Percentiles rank a stretch among this genome's conserved stretches.
These are phyloP conservation scores for Vireo altiloquus DNA, from an alignment of 2,113 vertebrate genomes.

Conservation along the genomic window DNA sequence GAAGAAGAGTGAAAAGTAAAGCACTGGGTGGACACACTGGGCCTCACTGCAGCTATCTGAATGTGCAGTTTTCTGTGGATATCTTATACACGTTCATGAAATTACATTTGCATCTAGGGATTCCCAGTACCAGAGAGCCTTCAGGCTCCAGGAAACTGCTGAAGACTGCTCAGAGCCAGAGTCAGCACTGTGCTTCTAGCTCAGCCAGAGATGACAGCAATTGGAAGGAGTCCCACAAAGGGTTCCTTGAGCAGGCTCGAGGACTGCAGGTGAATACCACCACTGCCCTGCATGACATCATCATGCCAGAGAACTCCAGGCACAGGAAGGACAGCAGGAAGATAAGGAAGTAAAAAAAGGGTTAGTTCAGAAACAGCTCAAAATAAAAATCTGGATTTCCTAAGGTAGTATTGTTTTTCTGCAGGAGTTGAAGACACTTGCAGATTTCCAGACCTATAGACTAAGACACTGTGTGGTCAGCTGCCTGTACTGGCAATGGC, in stretches of 20 bases:
- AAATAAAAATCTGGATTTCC: background rate
- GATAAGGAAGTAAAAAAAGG: background rate
- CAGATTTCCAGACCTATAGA: background rate
- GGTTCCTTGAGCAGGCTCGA: background rate
- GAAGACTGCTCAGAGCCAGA: background rate
- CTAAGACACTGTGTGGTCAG: background rate
- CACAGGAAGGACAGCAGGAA: background rate
- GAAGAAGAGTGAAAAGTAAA: background rate
- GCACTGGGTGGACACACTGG: background rate
- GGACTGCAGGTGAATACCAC: background rate
- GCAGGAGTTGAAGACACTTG: background rate
- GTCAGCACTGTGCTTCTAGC: background rate
- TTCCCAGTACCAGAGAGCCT: background rate
- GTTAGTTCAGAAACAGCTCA: background rate
- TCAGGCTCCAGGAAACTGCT: background rate
- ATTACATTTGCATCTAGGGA: background rate
- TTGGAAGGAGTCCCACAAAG: background rate
- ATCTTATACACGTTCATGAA: background rate
- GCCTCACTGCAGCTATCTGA: background rate
- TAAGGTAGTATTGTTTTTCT: background rate
- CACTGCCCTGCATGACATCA: accelerated
- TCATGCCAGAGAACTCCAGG: background rate
- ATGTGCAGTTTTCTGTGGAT: background rate
- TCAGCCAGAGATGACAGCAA: background rate
- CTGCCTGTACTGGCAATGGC: background rate